A percentile compares a stretch with the other conserved stretches of the same genome.
These are phyloP conservation scores for Nettapus auritus DNA, from an alignment of 2,113 vertebrate species.

Conservation along the genomic window DNA sequence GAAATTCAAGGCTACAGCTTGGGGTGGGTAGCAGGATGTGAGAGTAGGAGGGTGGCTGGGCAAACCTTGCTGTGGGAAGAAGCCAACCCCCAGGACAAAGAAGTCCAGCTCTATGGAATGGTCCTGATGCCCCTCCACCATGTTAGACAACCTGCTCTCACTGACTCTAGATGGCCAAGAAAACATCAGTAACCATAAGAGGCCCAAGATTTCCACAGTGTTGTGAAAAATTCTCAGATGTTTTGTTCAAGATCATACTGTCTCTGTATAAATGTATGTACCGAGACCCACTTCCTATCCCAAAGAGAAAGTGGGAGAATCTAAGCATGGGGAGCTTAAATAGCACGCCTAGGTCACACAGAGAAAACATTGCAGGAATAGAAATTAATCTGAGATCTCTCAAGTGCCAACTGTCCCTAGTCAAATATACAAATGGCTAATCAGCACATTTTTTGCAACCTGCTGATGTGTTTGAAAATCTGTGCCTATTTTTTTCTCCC, in stretches of 20 bases:
- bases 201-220: neutral
- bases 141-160: neutral
- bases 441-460: constrained; percentile 49
- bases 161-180: neutral
- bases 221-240: neutral
- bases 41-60: neutral
- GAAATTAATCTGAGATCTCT: neutral
- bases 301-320: neutral
- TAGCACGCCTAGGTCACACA: neutral
- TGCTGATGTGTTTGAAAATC: constrained; percentile 61
- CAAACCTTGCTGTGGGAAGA: neutral
- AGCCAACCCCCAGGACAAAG: neutral
- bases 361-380: neutral
- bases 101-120: neutral
- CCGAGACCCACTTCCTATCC: neutral
- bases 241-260: neutral
- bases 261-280: neutral
- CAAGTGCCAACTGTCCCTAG: neutral
- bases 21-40: neutral
- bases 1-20: neutral
- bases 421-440: constrained; percentile 55
- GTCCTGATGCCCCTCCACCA: neutral
- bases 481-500: constrained; percentile 51
- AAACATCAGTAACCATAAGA: neutral
- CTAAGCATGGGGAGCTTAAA: neutral